phyloP scores from a whole-genome alignment of 2,113 vertebrate genomes.

The Pogona vitticeps region DNA sequence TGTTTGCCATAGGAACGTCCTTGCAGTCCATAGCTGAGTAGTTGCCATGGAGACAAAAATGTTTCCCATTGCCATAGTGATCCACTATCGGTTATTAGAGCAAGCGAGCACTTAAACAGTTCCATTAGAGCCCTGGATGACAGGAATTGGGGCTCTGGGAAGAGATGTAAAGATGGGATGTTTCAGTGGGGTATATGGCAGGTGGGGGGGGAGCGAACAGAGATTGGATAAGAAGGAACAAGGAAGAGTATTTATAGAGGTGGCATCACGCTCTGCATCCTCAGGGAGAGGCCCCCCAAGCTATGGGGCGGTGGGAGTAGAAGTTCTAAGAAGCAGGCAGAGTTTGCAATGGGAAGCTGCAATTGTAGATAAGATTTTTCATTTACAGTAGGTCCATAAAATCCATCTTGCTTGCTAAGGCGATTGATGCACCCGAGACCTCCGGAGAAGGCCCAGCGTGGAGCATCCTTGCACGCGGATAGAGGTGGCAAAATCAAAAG shows the following conservation, averaged over 20 bases:
- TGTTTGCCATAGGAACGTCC: constrained; percentile 32
- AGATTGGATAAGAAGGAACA: not conserved
- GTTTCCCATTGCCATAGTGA: constrained; percentile 2
- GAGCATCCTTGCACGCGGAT: not conserved
- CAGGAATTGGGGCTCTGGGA: not conserved
- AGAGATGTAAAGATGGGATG: accelerated
- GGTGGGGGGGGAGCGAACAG: not conserved
- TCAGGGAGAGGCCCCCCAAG: too few species aligned
- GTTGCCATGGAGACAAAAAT: constrained; percentile 29
- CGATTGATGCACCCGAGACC: not conserved
- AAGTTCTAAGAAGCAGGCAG: not conserved
- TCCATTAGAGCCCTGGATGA: not conserved
- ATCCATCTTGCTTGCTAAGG: too few species aligned
- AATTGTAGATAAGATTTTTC: not conserved
- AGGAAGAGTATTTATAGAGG: not conserved
- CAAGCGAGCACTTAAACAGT: not conserved
- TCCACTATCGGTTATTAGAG: not conserved
- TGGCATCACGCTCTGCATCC: not conserved
- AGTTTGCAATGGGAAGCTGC: too few species aligned
- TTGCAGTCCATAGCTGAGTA: constrained; percentile 22
- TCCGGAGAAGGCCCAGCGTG: not conserved
- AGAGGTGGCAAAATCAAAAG: not conserved
- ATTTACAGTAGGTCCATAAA: not conserved
- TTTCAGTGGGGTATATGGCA: not conserved
- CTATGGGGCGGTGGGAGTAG: not conserved